These are phyloP conservation scores for Orthosia gothica DNA, from an alignment of 2,888 invertebrate species.

Conservation along the genomic window DNA sequence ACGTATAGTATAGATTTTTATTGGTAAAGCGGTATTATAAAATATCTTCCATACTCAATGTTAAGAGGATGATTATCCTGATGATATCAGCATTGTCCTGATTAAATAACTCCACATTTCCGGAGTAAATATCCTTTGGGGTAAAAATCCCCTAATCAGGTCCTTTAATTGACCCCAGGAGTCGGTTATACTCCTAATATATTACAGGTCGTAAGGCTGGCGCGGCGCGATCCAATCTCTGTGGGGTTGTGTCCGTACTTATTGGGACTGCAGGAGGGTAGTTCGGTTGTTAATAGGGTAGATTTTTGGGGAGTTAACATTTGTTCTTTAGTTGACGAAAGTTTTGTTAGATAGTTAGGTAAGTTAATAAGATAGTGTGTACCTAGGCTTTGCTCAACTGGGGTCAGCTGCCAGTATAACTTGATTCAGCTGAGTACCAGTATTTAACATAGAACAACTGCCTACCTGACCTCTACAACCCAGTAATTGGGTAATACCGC, in stretches of 20 bases:
- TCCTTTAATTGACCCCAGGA: conserved; percentile 57
- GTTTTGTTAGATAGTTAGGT: too few relatives aligned
- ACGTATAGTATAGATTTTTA: too few relatives aligned
- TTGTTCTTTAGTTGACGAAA: not conserved
- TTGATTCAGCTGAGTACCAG: too few relatives aligned
- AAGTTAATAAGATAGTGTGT: too few relatives aligned
- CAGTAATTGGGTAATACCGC: too few relatives aligned
- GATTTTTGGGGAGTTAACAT: not conserved
- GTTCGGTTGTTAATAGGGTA: not conserved
- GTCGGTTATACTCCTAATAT: conserved; percentile 48
- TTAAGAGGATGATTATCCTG: not conserved
- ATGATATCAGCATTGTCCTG: conserved; percentile 29
- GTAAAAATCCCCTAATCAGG: conserved; percentile 53
- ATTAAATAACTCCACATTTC: conserved; percentile 27
- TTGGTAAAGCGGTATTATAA: not conserved
- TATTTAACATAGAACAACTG: too few relatives aligned
- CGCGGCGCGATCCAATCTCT: conserved; percentile 56
- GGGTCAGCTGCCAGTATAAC: too few relatives aligned
- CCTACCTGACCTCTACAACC: too few relatives aligned
- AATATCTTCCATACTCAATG: too few relatives aligned
- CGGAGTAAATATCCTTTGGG: too few relatives aligned
- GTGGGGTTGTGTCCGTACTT: conserved; percentile 17
- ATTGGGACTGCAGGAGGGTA: conserved; percentile 23
- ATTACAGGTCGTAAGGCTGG: conserved; percentile 42
- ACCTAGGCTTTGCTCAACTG: too few relatives aligned